Percentiles rank a stretch among this genome's conserved stretches.
These are phyloP conservation scores for Clusia tigrina DNA, from an alignment of 2,888 invertebrate genomes.

Conservation along the genomic window DNA sequence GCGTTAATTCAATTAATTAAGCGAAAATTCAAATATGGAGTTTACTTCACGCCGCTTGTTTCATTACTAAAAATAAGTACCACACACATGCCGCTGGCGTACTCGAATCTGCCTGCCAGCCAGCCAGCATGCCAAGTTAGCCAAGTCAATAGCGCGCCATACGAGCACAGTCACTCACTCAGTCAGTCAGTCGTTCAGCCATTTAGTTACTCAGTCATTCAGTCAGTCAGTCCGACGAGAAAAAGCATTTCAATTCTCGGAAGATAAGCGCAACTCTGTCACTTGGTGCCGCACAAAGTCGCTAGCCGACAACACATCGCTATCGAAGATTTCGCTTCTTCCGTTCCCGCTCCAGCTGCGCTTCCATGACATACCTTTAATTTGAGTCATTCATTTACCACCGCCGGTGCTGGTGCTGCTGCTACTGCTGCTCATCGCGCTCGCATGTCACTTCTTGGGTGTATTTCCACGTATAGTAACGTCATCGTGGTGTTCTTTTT, in stretches of 20 bases:
- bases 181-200: conserved; percentile 7
- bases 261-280: conserved; percentile 25
- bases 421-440: not conserved
- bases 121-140: conserved; percentile 5
- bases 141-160: conserved; percentile 17
- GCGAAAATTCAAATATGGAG: conserved; percentile 1
- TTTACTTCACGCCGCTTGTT: conserved; percentile 22
- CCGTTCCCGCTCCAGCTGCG: conserved; percentile 3
- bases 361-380: conserved; percentile 10
- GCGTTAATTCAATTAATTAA: not conserved
- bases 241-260: conserved; percentile 22
- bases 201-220: conserved; percentile 7
- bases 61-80: conserved; percentile 26
- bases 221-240: not conserved
- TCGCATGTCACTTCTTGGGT: conserved; percentile 10
- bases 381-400: conserved; percentile 24
- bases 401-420: not conserved
- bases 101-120: not conserved
- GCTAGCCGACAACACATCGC: not conserved
- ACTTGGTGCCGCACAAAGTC: not conserved
- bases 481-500: conserved; percentile 1
- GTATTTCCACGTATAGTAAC: not conserved
- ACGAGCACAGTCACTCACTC: conserved; percentile 7
- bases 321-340: not conserved
- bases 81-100: not conserved